Evolutionary conservation across 2,797 vertebrate species (phyloP).

Genomic region (Oophaga sylvatica): DNA sequence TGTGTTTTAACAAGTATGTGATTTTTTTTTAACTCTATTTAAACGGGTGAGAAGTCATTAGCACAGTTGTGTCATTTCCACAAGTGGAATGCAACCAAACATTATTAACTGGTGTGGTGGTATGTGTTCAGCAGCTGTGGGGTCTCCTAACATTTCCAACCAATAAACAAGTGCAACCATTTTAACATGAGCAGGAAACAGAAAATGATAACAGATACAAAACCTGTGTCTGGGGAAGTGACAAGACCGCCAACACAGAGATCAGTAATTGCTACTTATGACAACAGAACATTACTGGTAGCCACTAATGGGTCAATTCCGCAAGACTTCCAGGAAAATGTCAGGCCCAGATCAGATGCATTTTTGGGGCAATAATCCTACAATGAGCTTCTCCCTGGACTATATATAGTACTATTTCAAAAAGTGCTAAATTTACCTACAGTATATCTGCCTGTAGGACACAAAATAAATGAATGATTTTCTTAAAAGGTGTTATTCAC

Average conservation of each 20-base stretch:
- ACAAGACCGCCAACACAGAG: not conserved
- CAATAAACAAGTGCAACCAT: not conserved
- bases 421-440: not conserved
- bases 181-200: not conserved
- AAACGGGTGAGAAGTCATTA: constrained; percentile 35
- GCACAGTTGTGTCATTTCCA: constrained; percentile 37
- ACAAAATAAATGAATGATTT: not conserved
- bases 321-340: not conserved
- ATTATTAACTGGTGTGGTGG: constrained; percentile 7
- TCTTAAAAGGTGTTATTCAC: not conserved
- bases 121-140: constrained; percentile 2
- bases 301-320: not conserved
- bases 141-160: not conserved
- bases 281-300: not conserved
- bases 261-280: not conserved
- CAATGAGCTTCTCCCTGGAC: too few relatives aligned
- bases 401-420: not conserved
- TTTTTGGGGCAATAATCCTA: not conserved
- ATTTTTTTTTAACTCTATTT: not conserved
- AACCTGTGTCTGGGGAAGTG: not conserved
- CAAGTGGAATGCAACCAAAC: not conserved
- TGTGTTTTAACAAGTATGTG: constrained; percentile 39
- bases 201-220: not conserved
- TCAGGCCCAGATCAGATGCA: not conserved
- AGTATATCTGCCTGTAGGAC: not conserved